Evolutionary conservation across 2,797 vertebrate species (phyloP).

Genomic region (Sebastes goodei): DNA sequence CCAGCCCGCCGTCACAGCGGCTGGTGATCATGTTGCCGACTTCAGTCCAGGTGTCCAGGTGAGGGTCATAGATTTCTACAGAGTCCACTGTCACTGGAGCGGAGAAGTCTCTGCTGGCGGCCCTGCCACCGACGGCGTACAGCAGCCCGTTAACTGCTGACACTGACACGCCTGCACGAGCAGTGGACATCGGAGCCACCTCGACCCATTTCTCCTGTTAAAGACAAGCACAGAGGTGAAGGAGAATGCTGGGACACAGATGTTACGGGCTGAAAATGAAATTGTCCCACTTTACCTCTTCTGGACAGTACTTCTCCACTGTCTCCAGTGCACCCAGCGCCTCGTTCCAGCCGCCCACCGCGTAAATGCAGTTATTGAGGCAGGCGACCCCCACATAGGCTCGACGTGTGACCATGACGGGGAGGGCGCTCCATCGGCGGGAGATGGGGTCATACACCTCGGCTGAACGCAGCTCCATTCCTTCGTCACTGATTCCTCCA

Average conservation of each 20-base stretch:
- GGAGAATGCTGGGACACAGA: background rate
- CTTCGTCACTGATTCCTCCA: conserved; percentile 94
- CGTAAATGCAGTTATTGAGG: conserved; percentile 94
- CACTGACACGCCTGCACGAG: conserved; percentile 92
- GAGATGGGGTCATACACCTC: conserved; percentile 94
- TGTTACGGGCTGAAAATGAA: background rate
- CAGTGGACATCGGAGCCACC: conserved; percentile 92
- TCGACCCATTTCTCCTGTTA: conserved; percentile 94
- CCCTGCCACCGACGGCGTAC: conserved; percentile 91
- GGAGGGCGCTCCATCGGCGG: conserved; percentile 91
- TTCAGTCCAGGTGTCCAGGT: conserved; percentile 95
- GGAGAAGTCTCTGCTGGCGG: conserved; percentile 91
- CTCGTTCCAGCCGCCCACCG: conserved; percentile 96
- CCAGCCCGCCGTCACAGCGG: conserved; percentile 95
- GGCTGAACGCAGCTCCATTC: conserved; percentile 90
- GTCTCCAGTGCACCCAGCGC: conserved; percentile 91
- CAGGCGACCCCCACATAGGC: conserved; percentile 93
- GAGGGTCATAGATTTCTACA: conserved; percentile 97
- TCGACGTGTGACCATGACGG: conserved; percentile 90
- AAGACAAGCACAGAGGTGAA: background rate
- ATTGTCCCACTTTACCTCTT: conserved; percentile 84
- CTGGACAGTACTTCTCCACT: conserved; percentile 95
- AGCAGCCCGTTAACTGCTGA: conserved; percentile 93
- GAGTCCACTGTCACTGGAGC: conserved; percentile 95
- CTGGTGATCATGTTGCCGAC: conserved; percentile 98